Conservation (phyloP, 1,140 invertebrate genomes). For the Drosophila lini region DNA sequence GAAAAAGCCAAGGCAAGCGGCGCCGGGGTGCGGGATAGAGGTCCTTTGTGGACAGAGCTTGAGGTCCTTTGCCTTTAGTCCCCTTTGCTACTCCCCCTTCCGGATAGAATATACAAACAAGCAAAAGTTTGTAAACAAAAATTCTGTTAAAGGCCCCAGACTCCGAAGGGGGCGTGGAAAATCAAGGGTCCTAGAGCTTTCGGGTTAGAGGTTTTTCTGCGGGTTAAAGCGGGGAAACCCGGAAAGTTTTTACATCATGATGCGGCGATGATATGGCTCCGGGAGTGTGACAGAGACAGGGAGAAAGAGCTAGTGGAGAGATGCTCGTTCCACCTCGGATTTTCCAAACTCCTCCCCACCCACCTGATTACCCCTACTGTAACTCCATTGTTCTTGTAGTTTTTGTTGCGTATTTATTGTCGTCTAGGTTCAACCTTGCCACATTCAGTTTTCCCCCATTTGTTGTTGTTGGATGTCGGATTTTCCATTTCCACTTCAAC, state of each 20-base stretch:
- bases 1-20: slow-evolving; percentile 24
- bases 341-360: slow-evolving; percentile 12
- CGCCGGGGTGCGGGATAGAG: not conserved
- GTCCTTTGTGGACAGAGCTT: slow-evolving; percentile 70
- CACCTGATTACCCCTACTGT: slow-evolving; percentile 30
- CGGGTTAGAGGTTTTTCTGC: slow-evolving; percentile 55
- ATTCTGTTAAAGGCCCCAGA: slow-evolving; percentile 56
- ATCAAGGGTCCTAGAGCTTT: slow-evolving; percentile 7
- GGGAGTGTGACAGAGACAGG: slow-evolving; percentile 20
- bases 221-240: slow-evolving; percentile 49
- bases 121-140: slow-evolving; percentile 82
- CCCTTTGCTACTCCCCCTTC: slow-evolving; percentile 5
- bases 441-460: slow-evolving; percentile 7
- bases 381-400: slow-evolving; percentile 20
- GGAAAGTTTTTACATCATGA: slow-evolving; percentile 82
- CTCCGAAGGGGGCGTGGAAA: not conserved
- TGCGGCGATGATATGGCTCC: slow-evolving; percentile 77
- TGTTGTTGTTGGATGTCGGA: slow-evolving; percentile 36
- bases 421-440: slow-evolving; percentile 59
- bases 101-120: slow-evolving; percentile 73
- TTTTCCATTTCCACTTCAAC: slow-evolving; percentile 32
- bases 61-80: slow-evolving; percentile 16
- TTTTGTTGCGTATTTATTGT: slow-evolving; percentile 74
- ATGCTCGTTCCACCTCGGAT: slow-evolving; percentile 20
- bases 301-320: slow-evolving; percentile 1